Percentiles rank a stretch among this genome's conserved stretches.
Conservation (phyloP, 2,797 vertebrate species). For the Sorex maritimensis region DNA sequence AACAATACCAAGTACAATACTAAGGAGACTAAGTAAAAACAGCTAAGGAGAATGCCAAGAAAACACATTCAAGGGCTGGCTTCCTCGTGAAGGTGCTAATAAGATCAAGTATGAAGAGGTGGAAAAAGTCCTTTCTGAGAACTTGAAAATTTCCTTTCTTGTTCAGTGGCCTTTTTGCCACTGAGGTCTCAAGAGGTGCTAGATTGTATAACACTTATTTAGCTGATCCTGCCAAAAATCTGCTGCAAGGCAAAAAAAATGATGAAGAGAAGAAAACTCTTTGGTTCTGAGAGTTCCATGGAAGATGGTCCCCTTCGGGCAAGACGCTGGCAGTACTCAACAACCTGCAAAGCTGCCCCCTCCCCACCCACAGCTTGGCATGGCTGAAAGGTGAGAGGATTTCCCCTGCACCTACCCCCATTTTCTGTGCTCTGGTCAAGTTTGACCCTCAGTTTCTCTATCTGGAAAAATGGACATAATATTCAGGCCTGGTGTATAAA, state of each 20-base stretch:
- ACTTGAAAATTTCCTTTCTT: slow-evolving; percentile 72
- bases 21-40: slow-evolving; percentile 33
- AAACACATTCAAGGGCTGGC: slow-evolving; percentile 70
- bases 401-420: neutral
- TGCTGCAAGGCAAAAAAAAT: slow-evolving; percentile 11
- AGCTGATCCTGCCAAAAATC: slow-evolving; percentile 89
- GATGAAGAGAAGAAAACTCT: slow-evolving; percentile 56
- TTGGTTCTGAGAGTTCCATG: slow-evolving; percentile 76
- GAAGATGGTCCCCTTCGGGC: slow-evolving; percentile 83
- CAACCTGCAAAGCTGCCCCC: slow-evolving; percentile 43
- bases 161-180: slow-evolving; percentile 83
- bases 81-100: slow-evolving; percentile 75
- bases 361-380: slow-evolving; percentile 57
- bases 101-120: slow-evolving; percentile 73
- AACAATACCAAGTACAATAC: slow-evolving; percentile 73
- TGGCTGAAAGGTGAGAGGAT: neutral
- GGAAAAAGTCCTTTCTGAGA: slow-evolving; percentile 58
- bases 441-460: neutral
- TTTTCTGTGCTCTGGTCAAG: no score
- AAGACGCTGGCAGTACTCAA: slow-evolving; percentile 82
- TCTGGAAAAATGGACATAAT: slow-evolving; percentile 26
- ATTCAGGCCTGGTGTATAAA: no score
- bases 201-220: slow-evolving; percentile 86
- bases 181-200: slow-evolving; percentile 79
- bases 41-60: slow-evolving; percentile 63